phyloP scores from a whole-genome alignment of 2,888 invertebrate genomes.

The Salpingus planirostris region DNA sequence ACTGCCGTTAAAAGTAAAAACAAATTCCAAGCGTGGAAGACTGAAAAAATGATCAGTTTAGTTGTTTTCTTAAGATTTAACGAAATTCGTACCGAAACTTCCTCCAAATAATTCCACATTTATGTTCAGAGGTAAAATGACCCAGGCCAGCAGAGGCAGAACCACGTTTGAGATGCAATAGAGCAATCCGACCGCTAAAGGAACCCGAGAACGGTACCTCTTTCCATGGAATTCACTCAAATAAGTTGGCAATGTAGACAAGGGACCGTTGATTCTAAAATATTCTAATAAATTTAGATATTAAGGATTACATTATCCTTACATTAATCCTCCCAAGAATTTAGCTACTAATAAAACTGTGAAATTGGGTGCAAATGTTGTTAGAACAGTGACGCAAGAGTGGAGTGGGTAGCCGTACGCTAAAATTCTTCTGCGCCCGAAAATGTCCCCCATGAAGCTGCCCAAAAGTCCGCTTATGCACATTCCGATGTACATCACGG shows the following conservation, averaged over 20 bases:
- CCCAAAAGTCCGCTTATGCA: slow-evolving; percentile 61
- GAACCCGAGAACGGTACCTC: slow-evolving; percentile 52
- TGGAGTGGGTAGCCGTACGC: slow-evolving; percentile 54
- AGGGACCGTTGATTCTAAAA: slow-evolving; percentile 59
- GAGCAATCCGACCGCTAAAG: slow-evolving; percentile 55
- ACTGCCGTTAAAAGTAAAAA: slow-evolving; percentile 51
- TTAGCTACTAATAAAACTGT: slow-evolving; percentile 57
- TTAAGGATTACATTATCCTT: too few relatives aligned
- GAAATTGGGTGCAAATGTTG: too few relatives aligned
- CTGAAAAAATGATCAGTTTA: too few relatives aligned
- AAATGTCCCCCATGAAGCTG: slow-evolving; percentile 66
- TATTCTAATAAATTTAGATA: too few relatives aligned
- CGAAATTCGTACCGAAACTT: slow-evolving; percentile 20
- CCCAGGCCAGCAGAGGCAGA: slow-evolving; percentile 61
- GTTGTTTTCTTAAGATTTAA: not conserved
- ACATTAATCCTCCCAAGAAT: slow-evolving; percentile 35
- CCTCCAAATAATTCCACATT: slow-evolving; percentile 43
- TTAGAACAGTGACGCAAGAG: slow-evolving; percentile 52
- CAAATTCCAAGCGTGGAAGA: slow-evolving; percentile 50
- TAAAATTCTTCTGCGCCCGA: slow-evolving; percentile 58
- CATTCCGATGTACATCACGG: slow-evolving; percentile 50
- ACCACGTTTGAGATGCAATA: slow-evolving; percentile 53
- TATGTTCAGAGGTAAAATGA: slow-evolving; percentile 49
- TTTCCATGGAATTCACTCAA: slow-evolving; percentile 62
- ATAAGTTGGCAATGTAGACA: slow-evolving; percentile 60